Evolutionary conservation across 2,888 invertebrate genomes (phyloP).

Genomic region (Apantesis nais): DNA sequence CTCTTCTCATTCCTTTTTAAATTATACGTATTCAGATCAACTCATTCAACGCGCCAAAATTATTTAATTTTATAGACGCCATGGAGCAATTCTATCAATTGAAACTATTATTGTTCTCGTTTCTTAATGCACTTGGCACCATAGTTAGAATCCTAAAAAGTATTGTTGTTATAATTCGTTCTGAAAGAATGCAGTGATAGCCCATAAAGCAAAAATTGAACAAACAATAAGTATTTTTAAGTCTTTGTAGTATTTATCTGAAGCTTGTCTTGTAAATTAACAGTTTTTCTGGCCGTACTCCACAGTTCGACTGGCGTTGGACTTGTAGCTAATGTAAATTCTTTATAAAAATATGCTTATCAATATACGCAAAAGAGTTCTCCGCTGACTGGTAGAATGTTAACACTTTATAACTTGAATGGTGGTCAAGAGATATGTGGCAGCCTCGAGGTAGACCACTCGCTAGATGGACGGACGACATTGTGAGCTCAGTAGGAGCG

Average conservation of each 20-base stretch:
- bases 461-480: too few relatives aligned
- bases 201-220: not conserved
- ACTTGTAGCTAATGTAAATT: not conserved
- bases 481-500: too few relatives aligned
- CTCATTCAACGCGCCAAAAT: not conserved
- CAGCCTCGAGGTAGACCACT: too few relatives aligned
- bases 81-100: not conserved
- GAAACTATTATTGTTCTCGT: not conserved
- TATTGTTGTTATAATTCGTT: not conserved
- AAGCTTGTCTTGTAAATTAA: too few relatives aligned
- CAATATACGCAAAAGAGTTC: not conserved
- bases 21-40: conserved; percentile 6
- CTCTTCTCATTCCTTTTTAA: conserved; percentile 5
- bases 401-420: not conserved
- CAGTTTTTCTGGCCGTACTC: not conserved
- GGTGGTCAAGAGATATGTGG: too few relatives aligned
- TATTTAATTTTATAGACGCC: not conserved
- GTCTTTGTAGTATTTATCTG: too few relatives aligned
- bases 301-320: not conserved
- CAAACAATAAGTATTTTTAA: too few relatives aligned
- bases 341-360: not conserved
- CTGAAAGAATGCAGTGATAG: not conserved
- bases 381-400: not conserved
- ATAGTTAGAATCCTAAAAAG: not conserved
- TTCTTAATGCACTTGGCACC: not conserved